phyloP scores from a whole-genome alignment of 1,140 invertebrate genomes.

The Coenobita brevimanus region DNA sequence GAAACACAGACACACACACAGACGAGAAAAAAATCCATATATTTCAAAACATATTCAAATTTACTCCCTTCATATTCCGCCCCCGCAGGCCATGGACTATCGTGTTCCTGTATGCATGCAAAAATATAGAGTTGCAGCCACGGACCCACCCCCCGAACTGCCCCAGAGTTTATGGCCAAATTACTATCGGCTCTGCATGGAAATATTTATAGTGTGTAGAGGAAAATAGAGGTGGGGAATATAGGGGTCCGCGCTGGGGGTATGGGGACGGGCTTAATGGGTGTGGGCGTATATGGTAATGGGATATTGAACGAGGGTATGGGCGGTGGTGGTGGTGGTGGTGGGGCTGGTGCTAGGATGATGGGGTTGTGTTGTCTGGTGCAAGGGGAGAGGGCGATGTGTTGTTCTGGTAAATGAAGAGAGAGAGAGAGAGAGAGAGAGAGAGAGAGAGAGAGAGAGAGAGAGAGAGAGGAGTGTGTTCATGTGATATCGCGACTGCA shows the following conservation, averaged over 20 bases:
- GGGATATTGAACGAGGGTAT: background rate
- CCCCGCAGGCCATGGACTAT: too few species aligned
- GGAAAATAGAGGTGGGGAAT: background rate
- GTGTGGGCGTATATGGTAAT: background rate
- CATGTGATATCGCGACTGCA: too few species aligned
- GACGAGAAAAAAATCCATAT: too few species aligned
- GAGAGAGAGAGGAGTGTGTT: background rate
- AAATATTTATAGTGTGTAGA: background rate
- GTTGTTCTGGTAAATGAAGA: too few species aligned
- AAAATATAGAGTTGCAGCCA: too few species aligned
- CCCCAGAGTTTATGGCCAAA: too few species aligned
- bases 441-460: background rate
- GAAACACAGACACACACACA: conserved; percentile 23
- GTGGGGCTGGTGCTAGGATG: background rate
- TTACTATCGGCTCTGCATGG: too few species aligned
- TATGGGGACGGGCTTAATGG: background rate
- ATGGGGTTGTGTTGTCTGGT: background rate
- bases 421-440: too few species aligned
- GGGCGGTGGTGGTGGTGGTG: background rate
- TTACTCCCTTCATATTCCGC: too few species aligned
- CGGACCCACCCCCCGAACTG: too few species aligned
- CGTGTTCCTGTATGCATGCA: too few species aligned
- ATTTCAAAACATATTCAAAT: too few species aligned
- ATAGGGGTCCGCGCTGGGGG: background rate
- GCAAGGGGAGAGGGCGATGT: background rate